A percentile compares a stretch with the other conserved stretches of the same genome.
Evolutionary conservation across 2,888 invertebrate species (phyloP).

Genomic region (Drymonia ruficornis): DNA sequence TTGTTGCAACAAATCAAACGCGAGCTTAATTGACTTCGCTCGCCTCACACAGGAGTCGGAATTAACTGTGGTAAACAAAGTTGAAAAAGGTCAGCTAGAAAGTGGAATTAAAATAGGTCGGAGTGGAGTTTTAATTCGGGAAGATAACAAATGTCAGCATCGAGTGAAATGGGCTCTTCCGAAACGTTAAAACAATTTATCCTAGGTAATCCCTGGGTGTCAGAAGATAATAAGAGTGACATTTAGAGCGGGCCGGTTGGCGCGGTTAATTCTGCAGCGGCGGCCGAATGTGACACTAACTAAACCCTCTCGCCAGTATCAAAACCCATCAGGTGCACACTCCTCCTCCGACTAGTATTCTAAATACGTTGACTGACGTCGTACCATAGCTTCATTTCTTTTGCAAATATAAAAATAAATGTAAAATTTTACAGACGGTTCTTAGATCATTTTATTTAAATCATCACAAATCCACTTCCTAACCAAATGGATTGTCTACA

Average conservation of each 20-base stretch:
- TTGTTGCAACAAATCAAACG: constrained; percentile 80
- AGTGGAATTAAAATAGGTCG: constrained; percentile 51
- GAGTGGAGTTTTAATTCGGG: constrained; percentile 64
- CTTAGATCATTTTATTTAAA: no score
- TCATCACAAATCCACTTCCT: no score
- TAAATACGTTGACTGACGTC: constrained; percentile 44
- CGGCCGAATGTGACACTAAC: constrained; percentile 78
- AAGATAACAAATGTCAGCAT: constrained; percentile 73
- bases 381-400: not conserved
- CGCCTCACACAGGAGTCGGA: constrained; percentile 47
- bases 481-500: no score
- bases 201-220: constrained; percentile 81
- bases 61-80: constrained; percentile 60
- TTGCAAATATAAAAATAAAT: not conserved
- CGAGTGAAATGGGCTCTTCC: constrained; percentile 67
- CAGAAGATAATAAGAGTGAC: constrained; percentile 84
- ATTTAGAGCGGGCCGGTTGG: constrained; percentile 71
- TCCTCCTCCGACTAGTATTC: constrained; percentile 59
- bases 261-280: constrained; percentile 79
- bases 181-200: constrained; percentile 83
- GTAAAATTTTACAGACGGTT: no score
- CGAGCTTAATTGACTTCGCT: constrained; percentile 62
- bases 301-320: constrained; percentile 78
- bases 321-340: constrained; percentile 77
- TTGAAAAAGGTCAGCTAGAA: constrained; percentile 48